Evolutionary conservation across 2,888 invertebrate species (phyloP).

Genomic region (Onchidella celtica): DNA sequence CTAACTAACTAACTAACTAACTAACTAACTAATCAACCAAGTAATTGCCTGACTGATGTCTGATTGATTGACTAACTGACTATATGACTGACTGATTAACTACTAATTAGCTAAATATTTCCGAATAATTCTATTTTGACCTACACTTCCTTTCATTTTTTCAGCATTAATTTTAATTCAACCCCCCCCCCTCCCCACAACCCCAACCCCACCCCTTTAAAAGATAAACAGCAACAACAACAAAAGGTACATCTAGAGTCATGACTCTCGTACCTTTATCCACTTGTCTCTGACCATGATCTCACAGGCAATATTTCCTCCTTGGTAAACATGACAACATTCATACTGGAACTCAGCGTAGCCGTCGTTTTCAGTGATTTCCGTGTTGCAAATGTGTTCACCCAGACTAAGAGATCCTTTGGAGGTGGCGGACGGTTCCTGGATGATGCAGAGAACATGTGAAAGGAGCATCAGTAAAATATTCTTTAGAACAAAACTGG

Average conservation of each 20-base stretch:
- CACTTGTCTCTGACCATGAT: conserved; percentile 43
- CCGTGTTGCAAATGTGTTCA: conserved; percentile 62
- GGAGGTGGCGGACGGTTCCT: background rate
- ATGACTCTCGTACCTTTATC: conserved; percentile 34
- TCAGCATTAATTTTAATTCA: too few relatives aligned
- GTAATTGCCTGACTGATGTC: too few relatives aligned
- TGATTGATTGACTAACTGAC: too few relatives aligned
- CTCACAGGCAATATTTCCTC: conserved; percentile 25
- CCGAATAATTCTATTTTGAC: too few relatives aligned
- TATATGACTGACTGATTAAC: too few relatives aligned
- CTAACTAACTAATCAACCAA: too few relatives aligned
- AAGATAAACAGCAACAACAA: conserved; percentile 54
- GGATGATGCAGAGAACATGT: background rate
- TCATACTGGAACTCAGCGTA: conserved; percentile 46
- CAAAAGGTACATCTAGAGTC: background rate
- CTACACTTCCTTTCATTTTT: too few relatives aligned
- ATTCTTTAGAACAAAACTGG: too few relatives aligned
- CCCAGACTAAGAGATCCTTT: background rate
- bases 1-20: too few relatives aligned
- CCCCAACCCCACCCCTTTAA: too few relatives aligned
- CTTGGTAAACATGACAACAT: conserved; percentile 40
- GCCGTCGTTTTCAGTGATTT: conserved; percentile 47
- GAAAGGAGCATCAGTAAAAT: background rate
- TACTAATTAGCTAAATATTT: too few relatives aligned
- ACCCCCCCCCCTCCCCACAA: too few relatives aligned